Conservation (phyloP, 2,888 invertebrate species). For the Bimastos eiseni region DNA sequence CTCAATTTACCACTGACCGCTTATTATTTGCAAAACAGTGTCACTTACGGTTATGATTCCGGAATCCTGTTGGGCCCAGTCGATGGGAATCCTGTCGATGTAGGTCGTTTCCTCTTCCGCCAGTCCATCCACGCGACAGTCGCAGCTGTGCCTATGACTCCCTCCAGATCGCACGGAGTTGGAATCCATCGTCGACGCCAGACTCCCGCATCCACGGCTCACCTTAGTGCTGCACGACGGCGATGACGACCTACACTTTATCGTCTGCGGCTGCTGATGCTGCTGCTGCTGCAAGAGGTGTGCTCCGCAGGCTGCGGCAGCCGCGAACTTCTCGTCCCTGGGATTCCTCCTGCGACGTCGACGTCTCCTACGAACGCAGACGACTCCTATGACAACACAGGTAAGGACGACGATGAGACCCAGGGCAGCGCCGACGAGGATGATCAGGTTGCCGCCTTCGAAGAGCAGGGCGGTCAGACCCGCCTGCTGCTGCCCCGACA, state of each 20-base stretch:
- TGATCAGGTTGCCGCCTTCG: conserved; percentile 30
- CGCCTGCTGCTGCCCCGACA: conserved; percentile 24
- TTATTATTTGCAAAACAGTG: neutral
- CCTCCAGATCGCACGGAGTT: neutral
- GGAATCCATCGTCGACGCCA: conserved; percentile 20
- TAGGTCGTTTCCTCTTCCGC: conserved; percentile 1
- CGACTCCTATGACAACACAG: conserved; percentile 29
- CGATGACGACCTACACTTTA: conserved; percentile 8
- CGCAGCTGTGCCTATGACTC: conserved; percentile 30
- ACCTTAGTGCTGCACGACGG: neutral
- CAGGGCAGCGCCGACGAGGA: conserved; percentile 25
- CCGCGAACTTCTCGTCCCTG: neutral
- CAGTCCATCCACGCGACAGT: conserved; percentile 1
- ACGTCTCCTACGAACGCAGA: conserved; percentile 29
- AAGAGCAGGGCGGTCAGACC: conserved; percentile 22
- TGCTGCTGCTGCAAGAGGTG: conserved; percentile 14
- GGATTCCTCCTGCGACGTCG: neutral
- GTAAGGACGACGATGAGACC: conserved; percentile 30
- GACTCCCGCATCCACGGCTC: neutral
- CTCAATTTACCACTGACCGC: too few species aligned
- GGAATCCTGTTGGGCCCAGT: conserved; percentile 15
- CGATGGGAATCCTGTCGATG: conserved; percentile 19
- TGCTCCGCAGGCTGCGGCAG: neutral
- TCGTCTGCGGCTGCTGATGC: conserved; percentile 8
- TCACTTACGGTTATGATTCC: neutral